Conservation (phyloP, 2,888 invertebrate genomes). For the Alviniconcha strummeri region DNA sequence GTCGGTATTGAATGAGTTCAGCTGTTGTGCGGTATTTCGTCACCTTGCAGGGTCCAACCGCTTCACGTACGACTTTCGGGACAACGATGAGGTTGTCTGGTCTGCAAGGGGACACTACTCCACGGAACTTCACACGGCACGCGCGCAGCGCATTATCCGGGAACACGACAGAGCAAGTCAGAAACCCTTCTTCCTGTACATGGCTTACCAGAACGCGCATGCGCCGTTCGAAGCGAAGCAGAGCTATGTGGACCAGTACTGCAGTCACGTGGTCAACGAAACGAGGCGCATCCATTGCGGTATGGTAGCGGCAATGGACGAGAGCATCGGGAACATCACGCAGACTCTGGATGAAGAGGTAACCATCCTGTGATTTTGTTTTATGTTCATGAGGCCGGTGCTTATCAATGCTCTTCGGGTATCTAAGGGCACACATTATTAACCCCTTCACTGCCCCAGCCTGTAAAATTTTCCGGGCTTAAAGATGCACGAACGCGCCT, state of each 20-base stretch:
- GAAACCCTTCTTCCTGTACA: slow-evolving; percentile 30
- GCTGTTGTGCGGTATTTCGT: no score
- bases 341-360: slow-evolving; percentile 23
- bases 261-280: slow-evolving; percentile 28
- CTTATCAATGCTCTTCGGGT: not conserved
- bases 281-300: slow-evolving; percentile 24
- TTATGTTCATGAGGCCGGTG: not conserved
- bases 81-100: slow-evolving; percentile 30
- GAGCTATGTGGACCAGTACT: slow-evolving; percentile 23
- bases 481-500: no score
- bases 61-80: slow-evolving; percentile 26
- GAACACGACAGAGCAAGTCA: not conserved
- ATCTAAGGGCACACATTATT: not conserved
- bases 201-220: slow-evolving; percentile 31
- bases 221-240: slow-evolving; percentile 27
- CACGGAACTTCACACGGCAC: slow-evolving; percentile 27
- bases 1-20: no score
- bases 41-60: no score
- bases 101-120: slow-evolving; percentile 34
- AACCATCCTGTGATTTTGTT: not conserved
- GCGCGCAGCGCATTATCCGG: slow-evolving; percentile 27
- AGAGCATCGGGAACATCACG: slow-evolving; percentile 31
- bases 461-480: no score
- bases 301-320: slow-evolving; percentile 33
- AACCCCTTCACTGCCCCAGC: no score